Evolutionary conservation across 2,888 invertebrate genomes (phyloP), one percentile per base, ranked within the genome.

Genomic region (Hydrotaea cyrtoneurina): DNA sequence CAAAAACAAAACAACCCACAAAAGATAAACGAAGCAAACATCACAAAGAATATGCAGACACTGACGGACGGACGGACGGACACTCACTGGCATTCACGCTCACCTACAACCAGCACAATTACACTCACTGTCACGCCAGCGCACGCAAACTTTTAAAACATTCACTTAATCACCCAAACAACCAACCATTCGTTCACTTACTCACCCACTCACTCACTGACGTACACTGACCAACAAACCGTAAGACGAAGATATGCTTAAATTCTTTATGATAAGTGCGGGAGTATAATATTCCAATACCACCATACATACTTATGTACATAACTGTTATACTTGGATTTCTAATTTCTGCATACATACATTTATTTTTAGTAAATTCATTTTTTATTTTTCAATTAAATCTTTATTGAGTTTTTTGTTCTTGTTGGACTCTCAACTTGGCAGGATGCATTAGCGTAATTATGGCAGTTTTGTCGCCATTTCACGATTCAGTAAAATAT

Each of bases 201-300:
- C 43, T 15, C 17, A 57, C 23, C 39, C 19, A 43, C 36, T n/a
- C 62, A 64, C 59, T 23, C 39, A 71, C 76, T 46, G 50, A 50
- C 50, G n/a, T 66, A 55, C 19, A 71, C 73, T 26, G 23, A 50
- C 17, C 23, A 55, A 39, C 72, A 39, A 11, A 43, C 10, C 26
- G 21, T 26, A 31, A 66, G 15, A 53, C 64, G 75, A 74, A 86
- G 89, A 90, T 90, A 86, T 90, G 90, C 89, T 89, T 88, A 74
- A 82, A 77, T 86, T 88, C 87, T 88, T 89, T 91, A 88, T 90
- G 90, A 90, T 91, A 91, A 86, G 91, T 91, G 91, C 90, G 90
- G 88, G 90, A 87, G 90, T 91, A 90, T 90, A 87, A 89, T 87
- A 86, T 78, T 62, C 26, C 19, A 79, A 78, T 72, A 46, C 69